Base-by-base conservation (phyloP, 2,797 vertebrate genomes). In the Danio choprae region DNA sequence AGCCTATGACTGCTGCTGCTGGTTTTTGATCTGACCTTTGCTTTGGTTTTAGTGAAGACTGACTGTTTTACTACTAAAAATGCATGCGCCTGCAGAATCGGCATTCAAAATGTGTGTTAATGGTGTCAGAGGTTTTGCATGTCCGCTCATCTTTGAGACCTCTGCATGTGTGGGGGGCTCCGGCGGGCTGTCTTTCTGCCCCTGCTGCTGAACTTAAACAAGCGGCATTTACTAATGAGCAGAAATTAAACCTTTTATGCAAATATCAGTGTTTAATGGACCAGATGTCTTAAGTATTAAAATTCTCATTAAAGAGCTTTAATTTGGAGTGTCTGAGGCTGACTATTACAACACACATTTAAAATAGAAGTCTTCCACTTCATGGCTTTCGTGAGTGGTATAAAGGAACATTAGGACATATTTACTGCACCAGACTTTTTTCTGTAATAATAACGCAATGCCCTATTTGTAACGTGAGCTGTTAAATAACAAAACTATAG, bases 281-380 rank as follows among this genome's bases (percentile, higher is more conserved):
- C 86, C 89, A 90, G 87, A 92, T 92, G 90, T 88, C 81, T 86
- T n/a, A 73, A 90, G 87, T 88, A 89, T 90, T 89, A 87, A 75
- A 76, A 84, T 81, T 63, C 81, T 80, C 50, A 71, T 89, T 88
- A 79, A 88, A 87, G 84, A 79, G 79, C 84, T 81, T 85, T 87
- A 85, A 91, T 92, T 91, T 91, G 79, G 85, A 89, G 86, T 90
- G 88, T 91, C 90, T 89, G 83, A 87, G 82, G 51, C 86, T 82
- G 84, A 88, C 87, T 67, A 36, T 84, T 81, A 88, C 74, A 89
- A 81, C 15, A 84, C 71, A 69, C 80, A 60, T 74, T 56, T 16
- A 73, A 74, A 73, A 79, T 64, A 62, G 81, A 84, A 85, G 75
- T 78, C 20, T 77, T 36, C 48, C 46, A 62, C 73, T 79, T 67